Conservation (phyloP, 2,888 invertebrate genomes). For the Nesidiocoris tenuis region DNA sequence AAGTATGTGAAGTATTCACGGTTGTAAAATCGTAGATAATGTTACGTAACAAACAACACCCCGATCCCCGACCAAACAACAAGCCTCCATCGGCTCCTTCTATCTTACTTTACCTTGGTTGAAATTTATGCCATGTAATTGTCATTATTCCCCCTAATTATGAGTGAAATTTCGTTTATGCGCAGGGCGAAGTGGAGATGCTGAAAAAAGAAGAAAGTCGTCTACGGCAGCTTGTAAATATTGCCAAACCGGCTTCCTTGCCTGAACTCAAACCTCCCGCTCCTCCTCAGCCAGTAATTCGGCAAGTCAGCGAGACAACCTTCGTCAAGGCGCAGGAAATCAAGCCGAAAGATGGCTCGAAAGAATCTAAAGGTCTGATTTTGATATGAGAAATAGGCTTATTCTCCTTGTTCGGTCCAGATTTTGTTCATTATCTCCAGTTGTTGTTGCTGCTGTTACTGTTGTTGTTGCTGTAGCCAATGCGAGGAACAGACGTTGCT, state of each 20-base stretch:
- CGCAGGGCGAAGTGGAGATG: slow-evolving; percentile 65
- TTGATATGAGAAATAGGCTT: no score
- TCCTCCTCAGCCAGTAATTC: neutral
- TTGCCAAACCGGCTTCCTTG: slow-evolving; percentile 69
- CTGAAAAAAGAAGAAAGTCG: slow-evolving; percentile 68
- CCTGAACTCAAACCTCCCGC: slow-evolving; percentile 56
- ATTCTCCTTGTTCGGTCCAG: no score
- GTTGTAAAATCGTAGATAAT: neutral
- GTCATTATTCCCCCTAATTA: no score
- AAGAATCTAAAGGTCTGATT: neutral
- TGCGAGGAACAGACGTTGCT: no score
- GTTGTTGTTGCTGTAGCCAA: neutral
- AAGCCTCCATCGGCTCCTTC: no score
- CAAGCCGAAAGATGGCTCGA: neutral
- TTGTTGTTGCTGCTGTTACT: neutral
- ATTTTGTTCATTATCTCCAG: no score
- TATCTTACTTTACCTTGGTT: no score
- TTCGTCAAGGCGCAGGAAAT: neutral
- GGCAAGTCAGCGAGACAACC: no score
- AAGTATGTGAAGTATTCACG: slow-evolving; percentile 55
- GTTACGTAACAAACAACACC: no score
- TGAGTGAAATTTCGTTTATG: no score
- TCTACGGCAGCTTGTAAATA: slow-evolving; percentile 69
- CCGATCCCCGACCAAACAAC: no score
- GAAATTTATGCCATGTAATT: no score